Evolutionary conservation across 2,113 vertebrate species (phyloP), one percentile per base, ranked within the genome.

Genomic region (Kryptolebias marmoratus): DNA sequence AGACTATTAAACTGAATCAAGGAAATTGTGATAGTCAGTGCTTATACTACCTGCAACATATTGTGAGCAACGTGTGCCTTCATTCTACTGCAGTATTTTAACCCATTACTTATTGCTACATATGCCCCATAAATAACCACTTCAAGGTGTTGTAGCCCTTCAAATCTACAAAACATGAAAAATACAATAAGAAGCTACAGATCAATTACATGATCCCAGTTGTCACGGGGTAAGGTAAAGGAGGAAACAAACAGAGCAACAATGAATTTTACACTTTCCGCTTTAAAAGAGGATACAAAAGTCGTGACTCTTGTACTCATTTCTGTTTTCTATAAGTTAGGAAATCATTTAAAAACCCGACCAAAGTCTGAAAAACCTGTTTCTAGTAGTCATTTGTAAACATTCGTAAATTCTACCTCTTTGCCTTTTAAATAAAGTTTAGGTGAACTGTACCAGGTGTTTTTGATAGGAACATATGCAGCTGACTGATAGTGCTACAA

Each of bases 51-150:
- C 90, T 86, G 81, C 87, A 84, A 78, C 50, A 83, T 39, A 64
- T 54, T 45, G 69, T 87, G 73, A 88, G 70, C 54, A 59, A 60
- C 36, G 45, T 68, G 59, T 74, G 68, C 55, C 56, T 61, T 74
- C 54, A 55, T 64, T 71, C 69, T 73, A 82, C 79, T 66, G 69
- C 73, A 82, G 71, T 55, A 68, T 45, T 71, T 72, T 58, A 60
- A 67, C 66, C 63, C 71, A 64, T 50, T 64, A 8, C 49, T 90
- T 90, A 92, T 91, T 93, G 92, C 91, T 93, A 89, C 89, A 91
- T 87, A 53, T 87, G 76, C 70, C 64, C 79, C 55, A 60, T 12
- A 36, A 79, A 59, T 86, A 58, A 83, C 69, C 4, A 55, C 39
- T 71, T 73, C 36, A 68, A 84, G 74, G 82, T 81, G 63, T 87